These are phyloP conservation scores for Dryadula phaetusa DNA, from an alignment of 2,888 invertebrate genomes.

Conservation along the genomic window DNA sequence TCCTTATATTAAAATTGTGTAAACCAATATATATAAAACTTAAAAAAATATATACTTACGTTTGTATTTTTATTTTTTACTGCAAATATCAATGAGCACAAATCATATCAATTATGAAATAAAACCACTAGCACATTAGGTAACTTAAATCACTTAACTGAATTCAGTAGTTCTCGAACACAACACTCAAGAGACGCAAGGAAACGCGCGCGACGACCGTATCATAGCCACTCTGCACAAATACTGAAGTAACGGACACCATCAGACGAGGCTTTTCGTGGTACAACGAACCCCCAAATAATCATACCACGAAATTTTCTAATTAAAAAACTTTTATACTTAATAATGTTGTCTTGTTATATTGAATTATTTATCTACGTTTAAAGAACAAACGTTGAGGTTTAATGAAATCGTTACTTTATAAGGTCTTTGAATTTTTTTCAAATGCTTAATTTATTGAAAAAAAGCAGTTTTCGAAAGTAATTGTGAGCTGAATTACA, in stretches of 20 bases:
- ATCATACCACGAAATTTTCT: conserved; percentile 4
- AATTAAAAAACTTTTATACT: conserved; percentile 11
- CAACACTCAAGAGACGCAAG: conserved; percentile 16
- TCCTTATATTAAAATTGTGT: too few species aligned
- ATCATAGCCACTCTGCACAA: conserved; percentile 55
- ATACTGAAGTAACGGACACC: conserved; percentile 58
- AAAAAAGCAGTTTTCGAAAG: neutral
- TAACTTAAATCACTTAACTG: conserved; percentile 26
- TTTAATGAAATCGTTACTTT: neutral
- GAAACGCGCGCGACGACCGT: conserved; percentile 52
- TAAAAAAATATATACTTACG: conserved; percentile 26
- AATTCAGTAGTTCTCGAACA: conserved; percentile 24
- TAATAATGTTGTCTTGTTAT: neutral
- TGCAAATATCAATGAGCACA: neutral
- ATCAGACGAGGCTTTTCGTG: conserved; percentile 57
- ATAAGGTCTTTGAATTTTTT: neutral
- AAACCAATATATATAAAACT: too few species aligned
- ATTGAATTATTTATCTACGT: neutral
- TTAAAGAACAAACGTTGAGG: neutral
- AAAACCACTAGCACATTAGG: conserved; percentile 25
- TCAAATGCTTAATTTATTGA: too few species aligned
- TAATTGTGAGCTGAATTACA: neutral
- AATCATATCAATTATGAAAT: neutral
- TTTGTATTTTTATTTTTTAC: conserved; percentile 9
- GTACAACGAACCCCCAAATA: conserved; percentile 45